Base-by-base conservation (phyloP, 2,888 invertebrate genomes). In the Pyrgus malvae region DNA sequence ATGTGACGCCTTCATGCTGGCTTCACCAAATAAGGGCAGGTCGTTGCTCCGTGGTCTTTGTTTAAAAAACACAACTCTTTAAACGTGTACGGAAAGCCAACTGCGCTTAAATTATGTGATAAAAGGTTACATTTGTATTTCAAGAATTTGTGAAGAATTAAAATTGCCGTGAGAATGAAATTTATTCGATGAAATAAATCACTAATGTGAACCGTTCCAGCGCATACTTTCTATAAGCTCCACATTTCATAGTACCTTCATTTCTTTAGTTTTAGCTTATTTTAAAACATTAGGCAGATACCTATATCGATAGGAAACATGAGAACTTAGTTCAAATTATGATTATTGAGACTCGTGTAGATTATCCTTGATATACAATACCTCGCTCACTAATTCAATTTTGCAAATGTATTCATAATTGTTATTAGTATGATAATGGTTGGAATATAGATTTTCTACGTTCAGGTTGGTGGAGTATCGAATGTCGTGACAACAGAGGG, bases 11-110 rank as follows among this genome's bases (percentile, higher is more conserved):
- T 65, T 60, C 57, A 62, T 63, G 76, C 73, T 76, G 77, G 68
- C 73, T 79, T 76, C 68, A 70, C 84, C 85, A 79, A 84, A 85
- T 84, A 86, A 80, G 86, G 87, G 68, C 70, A 71, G 87, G 86
- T 84, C 86, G 71, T 76, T 83, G 85, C 76, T 66, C 86, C 74
- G 70, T 57, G 70, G 70, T 76, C 82, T 85, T 85, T 87, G 86
- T 86, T 87, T 73, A 76, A 83, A 80, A 80, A 80, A 79, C 77
- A 78, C 78, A 77, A 76, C 76, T 77, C 76, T 78, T 72, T 69
- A 72, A 71, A 78, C 83, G 80, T 82, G 83, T 69, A 73, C 72
- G 76, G 81, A 79, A 80, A 77, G 70, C 66, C 68, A 80, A 80
- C 70, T 72, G 66, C 65, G 67, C 72, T 70, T 73, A 72, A 76